Conservation (phyloP, 2,113 vertebrate species). For the Pedetes capensis region DNA sequence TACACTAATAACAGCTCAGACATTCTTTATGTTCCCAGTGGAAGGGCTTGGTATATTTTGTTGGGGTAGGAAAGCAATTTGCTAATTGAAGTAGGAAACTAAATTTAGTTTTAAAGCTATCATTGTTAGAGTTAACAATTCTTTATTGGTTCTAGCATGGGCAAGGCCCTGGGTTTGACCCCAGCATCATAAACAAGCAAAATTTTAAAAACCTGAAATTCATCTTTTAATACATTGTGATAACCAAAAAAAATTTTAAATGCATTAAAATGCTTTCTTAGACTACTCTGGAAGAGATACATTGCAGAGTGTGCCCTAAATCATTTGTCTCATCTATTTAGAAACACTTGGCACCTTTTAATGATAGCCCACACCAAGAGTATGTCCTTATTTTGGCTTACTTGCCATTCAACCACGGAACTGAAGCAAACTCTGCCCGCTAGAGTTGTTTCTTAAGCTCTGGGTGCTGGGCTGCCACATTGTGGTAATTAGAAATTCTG, state of each 20-base stretch:
- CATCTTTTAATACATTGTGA: neutral
- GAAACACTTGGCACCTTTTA: neutral
- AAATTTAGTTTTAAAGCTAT: slow-evolving; percentile 29
- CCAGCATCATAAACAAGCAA: neutral
- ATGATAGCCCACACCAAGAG: neutral
- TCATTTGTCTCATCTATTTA: neutral
- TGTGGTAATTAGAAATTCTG: neutral
- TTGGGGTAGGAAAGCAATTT: slow-evolving; percentile 40
- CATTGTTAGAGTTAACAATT: too few species aligned
- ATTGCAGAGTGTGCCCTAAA: neutral
- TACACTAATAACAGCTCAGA: slow-evolving; percentile 41
- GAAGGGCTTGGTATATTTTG: slow-evolving; percentile 25
- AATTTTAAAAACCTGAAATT: neutral
- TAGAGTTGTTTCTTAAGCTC: neutral
- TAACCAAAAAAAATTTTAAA: neutral
- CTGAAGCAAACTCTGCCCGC: neutral
- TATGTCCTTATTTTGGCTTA: neutral
- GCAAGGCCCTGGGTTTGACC: neutral
- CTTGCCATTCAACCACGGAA: neutral
- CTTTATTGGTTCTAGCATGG: neutral
- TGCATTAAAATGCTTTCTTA: neutral
- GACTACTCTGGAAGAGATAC: neutral
- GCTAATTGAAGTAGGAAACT: slow-evolving; percentile 31
- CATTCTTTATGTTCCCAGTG: slow-evolving; percentile 6
- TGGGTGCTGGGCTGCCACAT: neutral